Evolutionary conservation across 2,113 vertebrate species (phyloP).

Genomic region (Alethe castanea): DNA sequence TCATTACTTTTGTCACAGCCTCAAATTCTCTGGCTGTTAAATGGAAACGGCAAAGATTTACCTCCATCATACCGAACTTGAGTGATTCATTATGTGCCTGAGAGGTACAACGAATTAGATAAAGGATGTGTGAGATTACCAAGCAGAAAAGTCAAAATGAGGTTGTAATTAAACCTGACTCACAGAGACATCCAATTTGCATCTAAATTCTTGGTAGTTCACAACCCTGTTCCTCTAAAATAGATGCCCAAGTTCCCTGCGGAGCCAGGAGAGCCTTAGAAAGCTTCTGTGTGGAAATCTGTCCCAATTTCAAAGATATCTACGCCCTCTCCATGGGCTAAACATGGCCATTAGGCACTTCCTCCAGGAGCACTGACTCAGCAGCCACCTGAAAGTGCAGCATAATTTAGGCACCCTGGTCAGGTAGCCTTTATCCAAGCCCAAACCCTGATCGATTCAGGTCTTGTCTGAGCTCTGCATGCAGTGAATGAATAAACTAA

Average conservation of each 20-base stretch:
- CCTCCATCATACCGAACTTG: background rate
- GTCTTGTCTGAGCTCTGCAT: background rate
- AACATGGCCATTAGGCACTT: background rate
- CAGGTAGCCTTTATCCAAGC: background rate
- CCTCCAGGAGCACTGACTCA: background rate
- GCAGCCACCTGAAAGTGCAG: background rate
- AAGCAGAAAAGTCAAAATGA: background rate
- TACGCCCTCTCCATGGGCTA: background rate
- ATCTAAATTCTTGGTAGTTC: background rate
- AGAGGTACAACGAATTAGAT: background rate
- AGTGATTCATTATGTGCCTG: background rate
- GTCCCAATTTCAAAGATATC: background rate
- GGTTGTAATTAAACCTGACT: background rate
- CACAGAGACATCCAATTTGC: background rate
- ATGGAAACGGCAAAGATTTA: background rate
- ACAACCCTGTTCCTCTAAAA: fast-evolving
- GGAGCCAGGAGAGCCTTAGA: background rate
- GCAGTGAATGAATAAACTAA: background rate
- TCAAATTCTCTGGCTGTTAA: background rate
- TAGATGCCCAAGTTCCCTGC: background rate
- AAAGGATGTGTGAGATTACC: background rate
- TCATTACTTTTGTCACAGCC: background rate
- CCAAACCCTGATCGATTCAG: background rate
- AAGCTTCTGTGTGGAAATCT: background rate
- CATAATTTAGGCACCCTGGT: background rate